Evolutionary conservation across 2,797 vertebrate species (phyloP).

Genomic region (Enteromius unitaeniatus): DNA sequence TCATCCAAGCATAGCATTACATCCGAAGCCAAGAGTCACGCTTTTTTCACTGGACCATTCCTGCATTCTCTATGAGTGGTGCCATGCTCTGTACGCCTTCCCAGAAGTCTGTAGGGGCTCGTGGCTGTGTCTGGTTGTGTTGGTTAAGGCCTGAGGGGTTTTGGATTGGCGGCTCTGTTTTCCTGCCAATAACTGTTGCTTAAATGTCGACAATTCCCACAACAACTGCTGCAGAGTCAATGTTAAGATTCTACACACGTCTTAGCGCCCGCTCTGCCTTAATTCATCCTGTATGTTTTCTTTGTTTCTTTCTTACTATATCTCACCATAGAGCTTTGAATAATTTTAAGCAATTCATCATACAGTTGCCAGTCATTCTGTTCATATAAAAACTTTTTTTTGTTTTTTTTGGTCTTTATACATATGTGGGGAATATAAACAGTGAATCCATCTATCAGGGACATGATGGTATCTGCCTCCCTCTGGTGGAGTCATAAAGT

Average conservation of each 20-base stretch:
- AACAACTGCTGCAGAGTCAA: slow-evolving; percentile 25
- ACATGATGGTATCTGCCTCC: slow-evolving; percentile 15
- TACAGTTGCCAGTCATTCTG: background rate
- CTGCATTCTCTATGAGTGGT: slow-evolving; percentile 35
- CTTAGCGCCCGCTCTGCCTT: background rate
- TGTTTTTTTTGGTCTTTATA: background rate
- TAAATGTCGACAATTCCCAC: slow-evolving; percentile 31
- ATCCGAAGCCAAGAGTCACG: slow-evolving; percentile 47
- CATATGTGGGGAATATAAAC: background rate
- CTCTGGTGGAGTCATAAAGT: slow-evolving; percentile 37
- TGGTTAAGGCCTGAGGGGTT: slow-evolving; percentile 43
- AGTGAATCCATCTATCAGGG: background rate
- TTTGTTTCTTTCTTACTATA: background rate
- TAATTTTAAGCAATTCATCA: background rate
- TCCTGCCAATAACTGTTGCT: slow-evolving; percentile 51
- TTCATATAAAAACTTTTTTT: background rate
- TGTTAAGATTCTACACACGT: slow-evolving; percentile 30
- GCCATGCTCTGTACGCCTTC: slow-evolving; percentile 41
- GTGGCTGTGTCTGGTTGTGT: slow-evolving; percentile 33
- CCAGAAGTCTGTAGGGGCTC: slow-evolving; percentile 55
- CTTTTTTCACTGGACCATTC: slow-evolving; percentile 48
- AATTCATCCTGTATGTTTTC: slow-evolving; percentile 12
- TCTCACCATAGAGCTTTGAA: background rate
- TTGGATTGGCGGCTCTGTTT: slow-evolving; percentile 25
- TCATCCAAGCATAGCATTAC: slow-evolving; percentile 43